phyloP scores from a whole-genome alignment of 2,797 vertebrate species.

The Naso thynnoides region DNA sequence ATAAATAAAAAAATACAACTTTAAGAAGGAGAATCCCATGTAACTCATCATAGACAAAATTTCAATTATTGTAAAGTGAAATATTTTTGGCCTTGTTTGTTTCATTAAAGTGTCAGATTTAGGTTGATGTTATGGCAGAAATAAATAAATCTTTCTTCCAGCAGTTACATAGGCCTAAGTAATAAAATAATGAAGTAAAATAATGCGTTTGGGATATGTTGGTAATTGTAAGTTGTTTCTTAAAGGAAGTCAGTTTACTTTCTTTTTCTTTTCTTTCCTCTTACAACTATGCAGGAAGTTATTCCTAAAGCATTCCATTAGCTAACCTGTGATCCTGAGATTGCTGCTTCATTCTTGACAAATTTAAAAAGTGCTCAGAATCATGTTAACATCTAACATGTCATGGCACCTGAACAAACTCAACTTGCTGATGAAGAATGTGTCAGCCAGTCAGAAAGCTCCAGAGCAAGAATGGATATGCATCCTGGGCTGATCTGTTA shows the following conservation, averaged over 20 bases:
- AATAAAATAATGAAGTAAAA: background rate
- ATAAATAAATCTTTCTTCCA: too few species aligned
- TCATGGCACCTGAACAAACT: background rate
- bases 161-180: too few species aligned
- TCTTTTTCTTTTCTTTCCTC: background rate
- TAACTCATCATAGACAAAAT: background rate
- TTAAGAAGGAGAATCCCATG: too few species aligned
- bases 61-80: too few species aligned
- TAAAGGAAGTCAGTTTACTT: constrained; percentile 8
- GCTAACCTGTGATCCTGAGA: background rate
- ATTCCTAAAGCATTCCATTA: background rate
- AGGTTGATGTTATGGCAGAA: too few species aligned
- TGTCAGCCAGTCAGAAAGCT: background rate
- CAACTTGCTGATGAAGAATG: background rate
- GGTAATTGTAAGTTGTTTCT: background rate
- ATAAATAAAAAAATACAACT: too few species aligned
- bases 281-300: background rate
- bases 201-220: rapidly evolving
- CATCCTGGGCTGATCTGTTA: background rate
- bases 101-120: too few species aligned
- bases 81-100: background rate
- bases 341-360: background rate
- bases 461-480: background rate
- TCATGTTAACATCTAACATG: background rate
- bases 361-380: background rate